Conservation (phyloP, 2,797 vertebrate genomes). For the Premnoplex brunnescens region DNA sequence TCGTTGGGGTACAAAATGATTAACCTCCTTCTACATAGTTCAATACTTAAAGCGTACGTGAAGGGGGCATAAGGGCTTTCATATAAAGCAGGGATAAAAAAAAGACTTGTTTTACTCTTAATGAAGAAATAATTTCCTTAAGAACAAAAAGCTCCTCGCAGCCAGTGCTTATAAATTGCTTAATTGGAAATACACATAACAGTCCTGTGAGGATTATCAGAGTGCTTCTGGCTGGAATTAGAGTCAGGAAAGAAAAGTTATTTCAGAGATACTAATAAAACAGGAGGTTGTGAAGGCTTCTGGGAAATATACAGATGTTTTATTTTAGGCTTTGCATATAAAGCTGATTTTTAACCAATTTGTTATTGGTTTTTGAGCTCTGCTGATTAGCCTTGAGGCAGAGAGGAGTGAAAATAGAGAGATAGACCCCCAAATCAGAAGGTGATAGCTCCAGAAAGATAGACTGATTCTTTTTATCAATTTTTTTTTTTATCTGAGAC, state of each 20-base stretch:
- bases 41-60: constrained; percentile 51
- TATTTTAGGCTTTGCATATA: constrained; percentile 34
- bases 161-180: constrained; percentile 66
- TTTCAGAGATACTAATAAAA: constrained; percentile 60
- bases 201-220: constrained; percentile 54
- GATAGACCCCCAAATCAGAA: background rate
- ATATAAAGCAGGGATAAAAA: constrained; percentile 51
- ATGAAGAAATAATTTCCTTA: constrained; percentile 70
- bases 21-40: constrained; percentile 47
- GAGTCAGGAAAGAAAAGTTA: constrained; percentile 61
- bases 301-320: constrained; percentile 55
- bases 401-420: background rate
- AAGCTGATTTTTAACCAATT: constrained; percentile 19
- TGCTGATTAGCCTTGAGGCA: constrained; percentile 1
- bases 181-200: constrained; percentile 68
- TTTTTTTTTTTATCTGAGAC: background rate
- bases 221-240: constrained; percentile 65
- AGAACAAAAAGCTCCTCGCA: constrained; percentile 63
- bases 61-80: constrained; percentile 46
- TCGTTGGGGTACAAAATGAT: constrained; percentile 44
- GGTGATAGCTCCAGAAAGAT: background rate
- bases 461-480: background rate
- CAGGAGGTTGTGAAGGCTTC: constrained; percentile 28
- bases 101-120: constrained; percentile 47
- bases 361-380: background rate